These are phyloP conservation scores for Adineta ricciae DNA, from an alignment of 2,888 invertebrate genomes.

Conservation along the genomic window DNA sequence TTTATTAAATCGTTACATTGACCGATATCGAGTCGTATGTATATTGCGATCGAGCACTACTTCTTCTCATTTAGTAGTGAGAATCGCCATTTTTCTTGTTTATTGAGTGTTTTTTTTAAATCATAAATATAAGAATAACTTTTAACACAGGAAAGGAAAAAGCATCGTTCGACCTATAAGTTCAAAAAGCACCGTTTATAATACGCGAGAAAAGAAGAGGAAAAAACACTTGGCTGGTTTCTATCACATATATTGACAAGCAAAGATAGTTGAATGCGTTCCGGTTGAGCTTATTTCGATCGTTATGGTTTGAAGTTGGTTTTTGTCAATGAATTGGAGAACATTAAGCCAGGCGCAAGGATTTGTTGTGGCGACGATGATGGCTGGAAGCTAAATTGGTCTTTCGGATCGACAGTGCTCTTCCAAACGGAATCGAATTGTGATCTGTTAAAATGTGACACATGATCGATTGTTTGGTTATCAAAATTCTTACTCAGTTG, in stretches of 20 bases:
- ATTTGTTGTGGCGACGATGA: neutral
- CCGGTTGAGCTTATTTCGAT: too few species aligned
- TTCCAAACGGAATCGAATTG: neutral
- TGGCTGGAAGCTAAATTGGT: neutral
- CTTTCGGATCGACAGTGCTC: neutral
- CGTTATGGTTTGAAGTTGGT: neutral
- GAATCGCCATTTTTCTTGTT: neutral
- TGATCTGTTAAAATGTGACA: too few species aligned
- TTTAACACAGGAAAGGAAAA: neutral
- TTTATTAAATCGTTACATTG: neutral
- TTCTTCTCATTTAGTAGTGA: neutral
- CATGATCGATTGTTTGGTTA: neutral
- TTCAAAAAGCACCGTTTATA: neutral
- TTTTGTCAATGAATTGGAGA: neutral
- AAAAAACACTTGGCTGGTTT: neutral
- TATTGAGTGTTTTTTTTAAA: neutral
- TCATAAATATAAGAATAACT: neutral
- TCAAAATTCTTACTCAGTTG: neutral
- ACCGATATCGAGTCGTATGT: too few species aligned
- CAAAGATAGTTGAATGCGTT: too few species aligned
- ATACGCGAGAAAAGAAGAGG: neutral
- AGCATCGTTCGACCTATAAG: neutral
- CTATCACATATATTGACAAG: neutral
- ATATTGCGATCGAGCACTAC: too few species aligned
- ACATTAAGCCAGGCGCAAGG: neutral